Conservation (phyloP, 2,797 vertebrate species). For the Crocodylus rhombifer region DNA sequence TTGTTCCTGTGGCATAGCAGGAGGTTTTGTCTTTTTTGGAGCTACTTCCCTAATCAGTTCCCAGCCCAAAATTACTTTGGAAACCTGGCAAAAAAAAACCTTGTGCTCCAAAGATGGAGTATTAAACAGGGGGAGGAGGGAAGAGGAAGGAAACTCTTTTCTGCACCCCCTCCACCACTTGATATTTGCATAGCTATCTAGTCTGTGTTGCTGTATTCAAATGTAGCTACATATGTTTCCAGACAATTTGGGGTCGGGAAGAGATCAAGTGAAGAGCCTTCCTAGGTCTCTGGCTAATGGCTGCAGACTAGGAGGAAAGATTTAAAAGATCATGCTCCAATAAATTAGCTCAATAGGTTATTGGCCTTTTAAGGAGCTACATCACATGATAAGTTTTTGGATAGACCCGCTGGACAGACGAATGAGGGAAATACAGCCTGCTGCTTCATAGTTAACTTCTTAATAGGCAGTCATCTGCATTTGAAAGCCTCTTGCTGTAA, state of each 20-base stretch:
- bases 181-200: too few species aligned
- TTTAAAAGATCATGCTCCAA: too few species aligned
- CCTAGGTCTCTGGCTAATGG: background rate
- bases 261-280: background rate
- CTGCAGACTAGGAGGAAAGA: background rate
- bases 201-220: background rate
- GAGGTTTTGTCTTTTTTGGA: background rate
- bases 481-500: background rate
- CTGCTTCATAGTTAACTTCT: background rate
- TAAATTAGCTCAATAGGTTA: too few species aligned
- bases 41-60: conserved; percentile 7
- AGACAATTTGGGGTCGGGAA: background rate
- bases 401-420: too few species aligned
- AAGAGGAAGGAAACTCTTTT: background rate
- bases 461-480: background rate
- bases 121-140: background rate
- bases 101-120: background rate
- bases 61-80: background rate
- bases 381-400: too few species aligned
- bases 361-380: too few species aligned
- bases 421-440: background rate
- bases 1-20: conserved; percentile 32
- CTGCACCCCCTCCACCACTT: too few species aligned
- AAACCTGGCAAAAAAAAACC: background rate
- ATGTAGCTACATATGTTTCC: background rate